Evolutionary conservation across 2,113 vertebrate genomes (phyloP).

Genomic region (Chroicocephalus ridibundus): DNA sequence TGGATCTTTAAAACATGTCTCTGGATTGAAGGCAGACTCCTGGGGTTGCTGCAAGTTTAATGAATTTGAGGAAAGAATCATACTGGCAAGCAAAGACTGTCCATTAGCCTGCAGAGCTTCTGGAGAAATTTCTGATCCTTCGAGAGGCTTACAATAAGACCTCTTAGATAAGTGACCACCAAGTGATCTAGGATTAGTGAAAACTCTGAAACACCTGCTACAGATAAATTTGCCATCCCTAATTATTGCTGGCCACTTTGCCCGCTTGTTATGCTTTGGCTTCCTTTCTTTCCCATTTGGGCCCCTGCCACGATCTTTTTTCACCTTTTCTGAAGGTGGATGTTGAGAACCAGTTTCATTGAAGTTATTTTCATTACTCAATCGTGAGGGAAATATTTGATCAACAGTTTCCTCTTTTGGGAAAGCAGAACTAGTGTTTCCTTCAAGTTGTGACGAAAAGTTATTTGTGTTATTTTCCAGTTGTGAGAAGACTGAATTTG

Average conservation of each 20-base stretch:
- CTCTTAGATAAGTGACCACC: constrained; percentile 96
- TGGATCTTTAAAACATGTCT: constrained; percentile 76
- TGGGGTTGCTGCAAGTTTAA: constrained; percentile 72
- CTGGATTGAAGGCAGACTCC: constrained; percentile 72
- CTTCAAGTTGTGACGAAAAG: constrained; percentile 71
- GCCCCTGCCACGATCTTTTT: constrained; percentile 58
- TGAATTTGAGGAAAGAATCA: constrained; percentile 87
- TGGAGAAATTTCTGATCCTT: constrained; percentile 81
- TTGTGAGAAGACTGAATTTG: constrained; percentile 78
- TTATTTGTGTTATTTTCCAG: constrained; percentile 72
- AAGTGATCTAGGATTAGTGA: constrained; percentile 90
- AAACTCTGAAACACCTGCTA: constrained; percentile 89
- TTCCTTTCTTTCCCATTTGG: constrained; percentile 77
- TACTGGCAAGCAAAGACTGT: constrained; percentile 85
- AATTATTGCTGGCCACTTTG: constrained; percentile 94
- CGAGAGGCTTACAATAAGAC: constrained; percentile 87
- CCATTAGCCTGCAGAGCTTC: constrained; percentile 78
- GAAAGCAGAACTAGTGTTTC: constrained; percentile 71
- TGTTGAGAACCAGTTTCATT: constrained; percentile 59
- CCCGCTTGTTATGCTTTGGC: constrained; percentile 82
- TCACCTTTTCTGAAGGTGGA: constrained; percentile 53
- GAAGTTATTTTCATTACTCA: constrained; percentile 61
- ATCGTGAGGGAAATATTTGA: constrained; percentile 65
- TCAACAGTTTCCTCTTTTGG: constrained; percentile 73
- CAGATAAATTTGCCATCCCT: constrained; percentile 94